Evolutionary conservation across 2,888 invertebrate genomes (phyloP).

Genomic region (Spisula solida): DNA sequence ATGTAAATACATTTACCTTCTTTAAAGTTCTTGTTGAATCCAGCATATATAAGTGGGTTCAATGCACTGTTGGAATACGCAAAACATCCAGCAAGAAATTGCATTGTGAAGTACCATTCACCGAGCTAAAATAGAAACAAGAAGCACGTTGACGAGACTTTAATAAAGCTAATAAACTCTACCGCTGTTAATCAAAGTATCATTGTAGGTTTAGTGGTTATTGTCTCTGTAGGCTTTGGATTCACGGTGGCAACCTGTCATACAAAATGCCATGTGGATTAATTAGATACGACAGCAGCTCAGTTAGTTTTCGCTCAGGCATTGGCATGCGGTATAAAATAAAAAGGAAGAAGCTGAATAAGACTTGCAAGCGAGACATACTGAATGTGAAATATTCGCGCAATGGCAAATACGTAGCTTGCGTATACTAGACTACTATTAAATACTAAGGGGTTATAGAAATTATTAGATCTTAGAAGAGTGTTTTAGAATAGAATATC

Average conservation of each 20-base stretch:
- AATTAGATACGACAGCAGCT: background rate
- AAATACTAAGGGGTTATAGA: background rate
- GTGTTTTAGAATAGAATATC: no score
- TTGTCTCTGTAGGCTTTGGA: background rate
- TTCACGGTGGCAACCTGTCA: background rate
- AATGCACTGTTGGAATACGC: slow-evolving; percentile 87
- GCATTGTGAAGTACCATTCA: slow-evolving; percentile 85
- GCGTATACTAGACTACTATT: background rate
- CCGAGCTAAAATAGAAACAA: slow-evolving; percentile 80
- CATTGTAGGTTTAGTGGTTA: background rate
- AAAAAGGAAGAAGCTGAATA: background rate
- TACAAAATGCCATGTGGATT: background rate
- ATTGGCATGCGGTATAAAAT: background rate
- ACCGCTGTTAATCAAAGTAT: background rate
- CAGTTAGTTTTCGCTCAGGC: background rate
- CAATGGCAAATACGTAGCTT: background rate
- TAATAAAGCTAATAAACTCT: background rate
- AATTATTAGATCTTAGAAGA: background rate
- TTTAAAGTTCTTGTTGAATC: slow-evolving; percentile 87
- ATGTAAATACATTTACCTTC: slow-evolving; percentile 76
- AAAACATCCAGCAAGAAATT: slow-evolving; percentile 85
- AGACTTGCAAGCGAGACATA: background rate
- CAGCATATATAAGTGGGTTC: slow-evolving; percentile 87
- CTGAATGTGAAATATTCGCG: background rate
- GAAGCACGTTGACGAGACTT: background rate